Conservation (phyloP, 2,888 invertebrate genomes). For the Dryadula phaetusa region DNA sequence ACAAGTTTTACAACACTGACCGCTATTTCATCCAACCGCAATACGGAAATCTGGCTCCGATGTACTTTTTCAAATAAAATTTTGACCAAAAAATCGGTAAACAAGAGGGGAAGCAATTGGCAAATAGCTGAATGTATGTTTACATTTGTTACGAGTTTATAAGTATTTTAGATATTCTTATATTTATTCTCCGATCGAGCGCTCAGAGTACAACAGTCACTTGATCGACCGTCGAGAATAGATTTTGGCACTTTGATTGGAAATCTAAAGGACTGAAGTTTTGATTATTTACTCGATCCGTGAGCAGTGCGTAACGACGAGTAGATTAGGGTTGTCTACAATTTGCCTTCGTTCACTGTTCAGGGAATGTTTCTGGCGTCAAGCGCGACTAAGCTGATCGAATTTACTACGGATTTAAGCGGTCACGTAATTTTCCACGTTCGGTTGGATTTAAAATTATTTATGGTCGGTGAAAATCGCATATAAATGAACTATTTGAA, state of each 20-base stretch:
- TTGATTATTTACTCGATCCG: slow-evolving; percentile 62
- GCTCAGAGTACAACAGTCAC: slow-evolving; percentile 65
- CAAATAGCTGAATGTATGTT: slow-evolving; percentile 76
- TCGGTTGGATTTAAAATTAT: slow-evolving; percentile 70
- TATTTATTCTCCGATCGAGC: slow-evolving; percentile 86
- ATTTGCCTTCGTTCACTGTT: slow-evolving; percentile 57
- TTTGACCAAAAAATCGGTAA: slow-evolving; percentile 65
- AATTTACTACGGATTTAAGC: slow-evolving; percentile 84
- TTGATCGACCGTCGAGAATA: slow-evolving; percentile 54
- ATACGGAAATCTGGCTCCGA: slow-evolving; percentile 72
- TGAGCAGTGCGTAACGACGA: slow-evolving; percentile 59
- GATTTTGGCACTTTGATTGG: slow-evolving; percentile 50
- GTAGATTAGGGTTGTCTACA: slow-evolving; percentile 34
- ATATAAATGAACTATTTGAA: slow-evolving; percentile 67
- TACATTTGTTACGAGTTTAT: slow-evolving; percentile 85
- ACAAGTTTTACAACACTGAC: slow-evolving; percentile 58
- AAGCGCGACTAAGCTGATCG: slow-evolving; percentile 79
- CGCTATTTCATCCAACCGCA: slow-evolving; percentile 61
- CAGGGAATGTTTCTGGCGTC: slow-evolving; percentile 64
- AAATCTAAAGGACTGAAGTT: slow-evolving; percentile 69
- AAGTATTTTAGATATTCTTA: slow-evolving; percentile 89
- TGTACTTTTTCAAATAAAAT: slow-evolving; percentile 73
- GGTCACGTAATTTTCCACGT: slow-evolving; percentile 72
- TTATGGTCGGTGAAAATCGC: slow-evolving; percentile 71
- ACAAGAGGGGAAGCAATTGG: slow-evolving; percentile 67